These are phyloP conservation scores for Formica aserva DNA, from an alignment of 2,888 invertebrate genomes.

Conservation along the genomic window DNA sequence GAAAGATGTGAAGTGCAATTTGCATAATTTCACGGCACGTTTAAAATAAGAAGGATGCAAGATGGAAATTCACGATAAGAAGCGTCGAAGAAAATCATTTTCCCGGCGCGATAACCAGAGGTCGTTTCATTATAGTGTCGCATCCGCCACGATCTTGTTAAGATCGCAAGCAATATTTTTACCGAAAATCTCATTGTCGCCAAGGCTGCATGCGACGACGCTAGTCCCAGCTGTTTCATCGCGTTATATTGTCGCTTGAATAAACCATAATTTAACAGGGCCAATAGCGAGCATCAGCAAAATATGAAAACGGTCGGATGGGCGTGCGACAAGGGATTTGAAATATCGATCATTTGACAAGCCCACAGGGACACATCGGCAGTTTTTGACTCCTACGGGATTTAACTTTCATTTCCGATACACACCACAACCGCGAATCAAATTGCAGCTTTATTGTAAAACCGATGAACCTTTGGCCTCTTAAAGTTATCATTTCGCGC, in stretches of 20 bases:
- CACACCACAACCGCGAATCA: not conserved
- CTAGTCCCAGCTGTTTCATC: not conserved
- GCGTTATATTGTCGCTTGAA: slow-evolving; percentile 21
- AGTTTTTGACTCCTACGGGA: slow-evolving; percentile 17
- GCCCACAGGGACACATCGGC: not conserved
- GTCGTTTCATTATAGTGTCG: slow-evolving; percentile 28
- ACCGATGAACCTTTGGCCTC: slow-evolving; percentile 12
- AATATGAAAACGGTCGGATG: not conserved
- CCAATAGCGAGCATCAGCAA: slow-evolving; percentile 7
- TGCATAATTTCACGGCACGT: slow-evolving; percentile 7
- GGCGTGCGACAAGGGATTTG: not conserved
- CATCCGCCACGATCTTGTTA: slow-evolving; percentile 14
- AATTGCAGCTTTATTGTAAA: slow-evolving; percentile 2
- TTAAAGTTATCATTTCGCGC: not conserved
- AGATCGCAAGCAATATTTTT: slow-evolving; percentile 6
- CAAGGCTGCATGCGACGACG: not conserved
- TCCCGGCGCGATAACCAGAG: slow-evolving; percentile 12
- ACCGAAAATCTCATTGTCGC: not conserved
- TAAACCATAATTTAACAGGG: slow-evolving; percentile 15
- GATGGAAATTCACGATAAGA: slow-evolving; percentile 3
- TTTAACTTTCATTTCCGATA: slow-evolving; percentile 46
- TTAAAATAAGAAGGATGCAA: not conserved
- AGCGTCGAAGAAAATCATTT: slow-evolving; percentile 7
- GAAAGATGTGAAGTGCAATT: not conserved
- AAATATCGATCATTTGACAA: slow-evolving; percentile 26